Percentiles rank a stretch among this genome's conserved stretches.
phyloP scores from a whole-genome alignment of 1,140 invertebrate genomes.

The Apocrypta bakeri region DNA sequence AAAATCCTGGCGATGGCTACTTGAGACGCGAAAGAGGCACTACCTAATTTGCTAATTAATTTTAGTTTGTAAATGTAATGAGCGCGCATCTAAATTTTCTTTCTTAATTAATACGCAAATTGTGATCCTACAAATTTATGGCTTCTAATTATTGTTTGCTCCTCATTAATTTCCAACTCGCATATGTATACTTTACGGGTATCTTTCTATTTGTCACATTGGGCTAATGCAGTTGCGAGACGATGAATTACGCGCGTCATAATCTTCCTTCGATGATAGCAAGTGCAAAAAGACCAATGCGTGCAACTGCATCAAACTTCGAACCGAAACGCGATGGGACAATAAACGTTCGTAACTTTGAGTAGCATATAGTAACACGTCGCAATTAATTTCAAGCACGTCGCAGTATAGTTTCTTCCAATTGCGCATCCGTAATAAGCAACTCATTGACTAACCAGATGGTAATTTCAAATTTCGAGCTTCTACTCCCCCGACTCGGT shows the following conservation, averaged over 20 bases:
- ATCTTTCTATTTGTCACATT: too few relatives aligned
- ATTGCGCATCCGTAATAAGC: slow-evolving; percentile 28
- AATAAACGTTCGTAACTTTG: neutral
- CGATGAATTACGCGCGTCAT: neutral
- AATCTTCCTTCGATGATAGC: too few relatives aligned
- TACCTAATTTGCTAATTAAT: slow-evolving; percentile 44
- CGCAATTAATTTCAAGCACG: neutral
- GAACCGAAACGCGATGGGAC: neutral
- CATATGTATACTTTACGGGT: neutral
- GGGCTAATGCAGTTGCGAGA: too few relatives aligned
- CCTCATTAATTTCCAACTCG: neutral
- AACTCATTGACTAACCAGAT: slow-evolving; percentile 27
- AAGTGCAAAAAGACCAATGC: too few relatives aligned
- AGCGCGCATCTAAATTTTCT: slow-evolving; percentile 20
- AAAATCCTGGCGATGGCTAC: slow-evolving; percentile 23
- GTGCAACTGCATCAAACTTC: neutral
- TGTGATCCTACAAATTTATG: slow-evolving; percentile 15
- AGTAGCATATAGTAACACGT: neutral
- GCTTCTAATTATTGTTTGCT: slow-evolving; percentile 13
- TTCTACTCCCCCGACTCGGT: neutral
- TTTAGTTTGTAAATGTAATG: slow-evolving; percentile 37
- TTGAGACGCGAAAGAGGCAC: slow-evolving; percentile 14
- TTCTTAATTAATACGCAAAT: slow-evolving; percentile 30
- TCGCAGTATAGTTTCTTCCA: slow-evolving; percentile 22
- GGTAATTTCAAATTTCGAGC: slow-evolving; percentile 40